These are phyloP conservation scores for Coryphaenoides rupestris DNA, from an alignment of 2,113 vertebrate species.

Conservation along the genomic window DNA sequence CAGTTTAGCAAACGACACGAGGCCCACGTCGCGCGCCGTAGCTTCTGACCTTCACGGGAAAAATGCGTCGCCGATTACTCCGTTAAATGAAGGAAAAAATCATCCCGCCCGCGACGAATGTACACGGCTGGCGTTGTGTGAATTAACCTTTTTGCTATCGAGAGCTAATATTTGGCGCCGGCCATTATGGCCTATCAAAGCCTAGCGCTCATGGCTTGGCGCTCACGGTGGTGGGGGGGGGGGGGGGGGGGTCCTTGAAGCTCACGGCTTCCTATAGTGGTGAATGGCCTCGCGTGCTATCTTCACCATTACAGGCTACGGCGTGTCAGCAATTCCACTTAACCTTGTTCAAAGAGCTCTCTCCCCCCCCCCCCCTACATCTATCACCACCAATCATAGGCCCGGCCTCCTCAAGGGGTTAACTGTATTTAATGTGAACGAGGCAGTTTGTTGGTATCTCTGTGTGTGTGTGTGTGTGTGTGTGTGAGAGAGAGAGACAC, in stretches of 20 bases:
- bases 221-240: no score
- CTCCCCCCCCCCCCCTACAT: slow-evolving; percentile 25
- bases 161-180: slow-evolving; percentile 59
- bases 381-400: slow-evolving; percentile 39
- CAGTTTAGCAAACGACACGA: no score
- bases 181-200: slow-evolving; percentile 62
- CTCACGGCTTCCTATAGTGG: slow-evolving; percentile 20
- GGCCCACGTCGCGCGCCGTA: slow-evolving; percentile 20
- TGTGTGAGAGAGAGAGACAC: not conserved
- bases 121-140: slow-evolving; percentile 47
- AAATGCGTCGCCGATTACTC: slow-evolving; percentile 13
- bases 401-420: slow-evolving; percentile 27
- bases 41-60: slow-evolving; percentile 31
- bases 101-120: slow-evolving; percentile 33
- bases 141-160: slow-evolving; percentile 58
- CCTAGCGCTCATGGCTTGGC: slow-evolving; percentile 51
- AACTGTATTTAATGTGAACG: slow-evolving; percentile 14
- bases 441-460: slow-evolving; percentile 3
- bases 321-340: slow-evolving; percentile 53
- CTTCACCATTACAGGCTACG: slow-evolving; percentile 48
- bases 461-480: not conserved
- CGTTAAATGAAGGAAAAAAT: slow-evolving; percentile 40
- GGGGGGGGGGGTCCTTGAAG: slow-evolving; percentile 40
- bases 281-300: slow-evolving; percentile 42
- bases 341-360: slow-evolving; percentile 55